Conservation (phyloP, 92 coral and sea anemone genomes). For the Epizoanthus rinbou region DNA sequence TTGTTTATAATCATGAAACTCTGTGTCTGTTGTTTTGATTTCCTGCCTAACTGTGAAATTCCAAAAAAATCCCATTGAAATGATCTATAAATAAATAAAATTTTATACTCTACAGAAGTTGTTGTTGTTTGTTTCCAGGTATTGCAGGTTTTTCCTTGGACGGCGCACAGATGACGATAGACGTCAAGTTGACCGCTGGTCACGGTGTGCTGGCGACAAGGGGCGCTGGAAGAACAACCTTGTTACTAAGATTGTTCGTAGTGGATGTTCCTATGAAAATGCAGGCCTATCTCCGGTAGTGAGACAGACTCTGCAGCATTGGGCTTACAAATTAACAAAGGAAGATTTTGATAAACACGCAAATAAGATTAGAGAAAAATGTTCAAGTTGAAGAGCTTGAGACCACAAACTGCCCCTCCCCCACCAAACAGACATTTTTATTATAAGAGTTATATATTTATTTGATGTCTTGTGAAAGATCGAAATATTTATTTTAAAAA, state of each 20-base stretch:
- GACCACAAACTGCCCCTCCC: too few relatives aligned
- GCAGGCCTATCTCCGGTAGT: constrained; percentile 78
- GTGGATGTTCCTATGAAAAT: constrained; percentile 78
- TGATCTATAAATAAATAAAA: background rate
- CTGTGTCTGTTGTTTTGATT: background rate
- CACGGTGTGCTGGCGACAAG: constrained; percentile 78
- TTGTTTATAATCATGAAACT: background rate
- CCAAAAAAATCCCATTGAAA: too few relatives aligned
- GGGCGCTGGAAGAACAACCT: constrained; percentile 92
- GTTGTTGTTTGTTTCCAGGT: constrained; percentile 35
- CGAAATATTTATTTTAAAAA: too few relatives aligned
- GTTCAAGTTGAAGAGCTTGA: background rate
- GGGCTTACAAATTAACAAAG: constrained; percentile 79
- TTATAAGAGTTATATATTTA: too few relatives aligned
- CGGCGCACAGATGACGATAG: constrained; percentile 76
- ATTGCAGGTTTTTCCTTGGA: constrained; percentile 79
- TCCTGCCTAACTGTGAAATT: background rate
- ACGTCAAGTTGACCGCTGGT: constrained; percentile 85
- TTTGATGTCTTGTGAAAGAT: too few relatives aligned
- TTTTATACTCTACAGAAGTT: background rate
- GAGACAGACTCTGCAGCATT: constrained; percentile 83
- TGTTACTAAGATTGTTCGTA: constrained; percentile 69
- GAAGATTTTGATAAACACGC: constrained; percentile 76
- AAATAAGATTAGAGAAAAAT: constrained; percentile 54
- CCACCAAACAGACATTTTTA: too few relatives aligned